Conservation (phyloP, 1,140 invertebrate species). For the Chrysoperla carnea region DNA sequence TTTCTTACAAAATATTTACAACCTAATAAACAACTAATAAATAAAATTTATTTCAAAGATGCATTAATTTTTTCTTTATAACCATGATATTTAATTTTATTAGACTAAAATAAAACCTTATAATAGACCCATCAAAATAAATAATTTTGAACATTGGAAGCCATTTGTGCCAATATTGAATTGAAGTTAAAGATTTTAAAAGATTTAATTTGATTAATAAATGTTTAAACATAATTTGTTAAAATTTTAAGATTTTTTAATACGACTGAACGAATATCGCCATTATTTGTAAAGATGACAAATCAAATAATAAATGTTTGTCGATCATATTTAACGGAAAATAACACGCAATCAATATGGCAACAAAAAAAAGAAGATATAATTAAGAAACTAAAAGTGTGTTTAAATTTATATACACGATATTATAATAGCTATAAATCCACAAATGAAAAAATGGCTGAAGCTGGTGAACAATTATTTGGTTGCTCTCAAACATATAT, state of each 20-base stretch:
- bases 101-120: no score
- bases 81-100: no score
- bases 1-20: no score
- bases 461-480: slow-evolving; percentile 49
- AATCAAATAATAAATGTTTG: slow-evolving; percentile 60
- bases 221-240: no score
- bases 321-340: slow-evolving; percentile 45
- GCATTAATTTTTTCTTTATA: no score
- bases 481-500: slow-evolving; percentile 74
- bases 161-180: no score
- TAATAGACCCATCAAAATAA: no score
- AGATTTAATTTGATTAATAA: no score
- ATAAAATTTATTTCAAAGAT: no score
- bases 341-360: slow-evolving; percentile 47
- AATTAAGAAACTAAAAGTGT: slow-evolving; percentile 54
- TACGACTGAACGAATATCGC: slow-evolving; percentile 58
- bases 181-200: no score
- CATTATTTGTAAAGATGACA: slow-evolving; percentile 60
- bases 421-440: slow-evolving; percentile 45
- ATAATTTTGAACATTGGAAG: no score
- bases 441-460: slow-evolving; percentile 41
- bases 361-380: slow-evolving; percentile 40
- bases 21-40: no score
- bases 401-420: slow-evolving; percentile 38
- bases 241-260: slow-evolving; percentile 21